phyloP scores from a whole-genome alignment of 2,888 invertebrate species.

The Sabatieria punctata region DNA sequence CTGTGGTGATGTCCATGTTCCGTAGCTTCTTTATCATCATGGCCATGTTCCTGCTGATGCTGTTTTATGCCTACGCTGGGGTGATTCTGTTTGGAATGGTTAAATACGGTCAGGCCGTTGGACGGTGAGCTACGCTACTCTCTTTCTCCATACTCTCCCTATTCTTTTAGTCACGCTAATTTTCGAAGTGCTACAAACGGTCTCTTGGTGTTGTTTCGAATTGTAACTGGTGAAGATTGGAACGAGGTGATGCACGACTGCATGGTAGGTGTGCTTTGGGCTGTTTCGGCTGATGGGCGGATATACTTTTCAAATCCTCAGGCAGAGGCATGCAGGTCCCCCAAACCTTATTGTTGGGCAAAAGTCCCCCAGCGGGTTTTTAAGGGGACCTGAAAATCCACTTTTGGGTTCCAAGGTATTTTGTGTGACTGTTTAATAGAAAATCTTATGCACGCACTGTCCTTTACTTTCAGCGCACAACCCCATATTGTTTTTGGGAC shows the following conservation, averaged over 20 bases:
- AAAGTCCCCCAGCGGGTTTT: no score
- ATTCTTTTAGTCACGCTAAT: constrained; percentile 64
- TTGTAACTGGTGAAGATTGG: constrained; percentile 99
- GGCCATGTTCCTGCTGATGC: constrained; percentile 80
- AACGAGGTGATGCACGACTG: constrained; percentile 99
- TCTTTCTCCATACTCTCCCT: background rate
- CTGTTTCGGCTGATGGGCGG: no score
- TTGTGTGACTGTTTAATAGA: no score
- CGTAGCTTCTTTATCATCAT: constrained; percentile 96
- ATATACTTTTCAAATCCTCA: constrained; percentile 3
- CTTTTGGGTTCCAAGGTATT: no score
- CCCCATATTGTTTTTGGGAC: constrained; percentile 50
- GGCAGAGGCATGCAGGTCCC: no score
- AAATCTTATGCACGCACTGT: no score
- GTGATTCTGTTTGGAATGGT: constrained; percentile 97
- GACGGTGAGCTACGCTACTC: constrained; percentile 45
- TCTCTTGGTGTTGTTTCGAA: constrained; percentile 91
- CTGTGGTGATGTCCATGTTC: constrained; percentile 96
- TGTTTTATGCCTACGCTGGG: constrained; percentile 94
- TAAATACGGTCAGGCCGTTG: constrained; percentile 95
- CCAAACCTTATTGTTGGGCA: no score
- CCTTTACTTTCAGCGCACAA: constrained; percentile 21
- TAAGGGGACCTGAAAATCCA: no score
- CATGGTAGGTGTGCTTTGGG: constrained; percentile 76
- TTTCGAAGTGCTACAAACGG: constrained; percentile 95